These are phyloP conservation scores for Cherax destructor DNA, from an alignment of 1,140 invertebrate species.

Conservation along the genomic window DNA sequence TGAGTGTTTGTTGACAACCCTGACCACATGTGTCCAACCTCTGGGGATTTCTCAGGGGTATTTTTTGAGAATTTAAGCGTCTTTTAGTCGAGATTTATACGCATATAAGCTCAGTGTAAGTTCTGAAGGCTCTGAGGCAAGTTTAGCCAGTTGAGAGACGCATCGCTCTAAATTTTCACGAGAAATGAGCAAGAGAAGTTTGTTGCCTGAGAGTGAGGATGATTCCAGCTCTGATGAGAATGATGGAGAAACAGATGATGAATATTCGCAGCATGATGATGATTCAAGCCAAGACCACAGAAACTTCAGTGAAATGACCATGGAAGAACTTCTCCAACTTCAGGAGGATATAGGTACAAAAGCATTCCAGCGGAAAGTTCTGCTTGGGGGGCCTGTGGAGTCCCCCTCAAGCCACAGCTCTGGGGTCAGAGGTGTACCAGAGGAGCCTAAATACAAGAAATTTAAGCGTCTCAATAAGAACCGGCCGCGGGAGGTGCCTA, in stretches of 20 bases:
- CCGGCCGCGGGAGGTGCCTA: conserved; percentile 35
- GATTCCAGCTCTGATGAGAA: background rate
- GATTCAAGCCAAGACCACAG: background rate
- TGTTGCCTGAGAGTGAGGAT: background rate
- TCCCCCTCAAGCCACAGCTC: too few relatives aligned
- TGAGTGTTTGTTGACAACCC: too few relatives aligned
- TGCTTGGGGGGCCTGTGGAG: background rate
- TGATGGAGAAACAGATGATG: background rate
- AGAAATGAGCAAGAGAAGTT: too few relatives aligned
- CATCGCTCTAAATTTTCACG: too few relatives aligned
- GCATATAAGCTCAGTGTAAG: too few relatives aligned
- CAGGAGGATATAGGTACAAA: conserved; percentile 54
- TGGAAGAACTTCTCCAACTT: conserved; percentile 51
- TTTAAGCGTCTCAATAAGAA: conserved; percentile 50
- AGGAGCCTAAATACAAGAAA: background rate
- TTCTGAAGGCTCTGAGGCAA: too few relatives aligned
- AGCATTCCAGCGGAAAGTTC: conserved; percentile 30
- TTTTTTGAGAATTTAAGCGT: too few relatives aligned
- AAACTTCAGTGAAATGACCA: conserved; percentile 47
- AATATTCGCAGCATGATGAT: background rate
- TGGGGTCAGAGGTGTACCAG: background rate
- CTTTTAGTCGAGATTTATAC: too few relatives aligned
- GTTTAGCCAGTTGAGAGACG: too few relatives aligned
- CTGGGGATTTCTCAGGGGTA: too few relatives aligned
- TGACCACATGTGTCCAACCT: too few relatives aligned